Percentiles rank a stretch among this genome's conserved stretches.
phyloP scores from a whole-genome alignment of 2,113 vertebrate genomes.

The Pyxicephalus adspersus region DNA sequence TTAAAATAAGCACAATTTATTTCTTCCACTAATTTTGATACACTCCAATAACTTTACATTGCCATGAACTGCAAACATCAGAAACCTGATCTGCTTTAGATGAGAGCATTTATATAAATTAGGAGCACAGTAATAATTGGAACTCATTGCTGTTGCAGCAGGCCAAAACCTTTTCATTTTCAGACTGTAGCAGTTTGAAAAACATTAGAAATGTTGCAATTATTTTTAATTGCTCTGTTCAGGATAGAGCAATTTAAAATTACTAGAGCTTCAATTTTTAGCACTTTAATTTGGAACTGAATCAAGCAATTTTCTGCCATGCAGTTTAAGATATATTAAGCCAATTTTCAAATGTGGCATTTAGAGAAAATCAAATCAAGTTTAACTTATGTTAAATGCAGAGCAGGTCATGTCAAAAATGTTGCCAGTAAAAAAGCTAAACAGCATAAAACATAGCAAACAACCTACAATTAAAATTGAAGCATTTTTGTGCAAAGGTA shows the following conservation, averaged over 20 bases:
- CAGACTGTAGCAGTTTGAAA: slow-evolving; percentile 57
- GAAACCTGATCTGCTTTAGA: slow-evolving; percentile 42
- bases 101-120: slow-evolving; percentile 51
- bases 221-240: slow-evolving; percentile 68
- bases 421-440: slow-evolving; percentile 31
- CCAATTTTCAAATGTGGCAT: slow-evolving; percentile 61
- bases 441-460: not conserved
- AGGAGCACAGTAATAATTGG: slow-evolving; percentile 54
- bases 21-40: slow-evolving; percentile 42
- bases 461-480: slow-evolving; percentile 16
- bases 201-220: slow-evolving; percentile 62
- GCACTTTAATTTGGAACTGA: slow-evolving; percentile 62
- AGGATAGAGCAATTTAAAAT: slow-evolving; percentile 66
- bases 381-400: slow-evolving; percentile 52
- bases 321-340: slow-evolving; percentile 62
- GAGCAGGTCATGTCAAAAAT: slow-evolving; percentile 54
- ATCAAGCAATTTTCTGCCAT: slow-evolving; percentile 61
- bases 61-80: slow-evolving; percentile 20
- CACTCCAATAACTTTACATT: slow-evolving; percentile 15
- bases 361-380: slow-evolving; percentile 58
- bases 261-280: slow-evolving; percentile 59
- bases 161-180: slow-evolving; percentile 47
- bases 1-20: slow-evolving; percentile 24
- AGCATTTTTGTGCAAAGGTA: not conserved
- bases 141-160: slow-evolving; percentile 49